These are phyloP conservation scores for Diphyllodes magnificus DNA, from an alignment of 2,113 vertebrate species.

Conservation along the genomic window DNA sequence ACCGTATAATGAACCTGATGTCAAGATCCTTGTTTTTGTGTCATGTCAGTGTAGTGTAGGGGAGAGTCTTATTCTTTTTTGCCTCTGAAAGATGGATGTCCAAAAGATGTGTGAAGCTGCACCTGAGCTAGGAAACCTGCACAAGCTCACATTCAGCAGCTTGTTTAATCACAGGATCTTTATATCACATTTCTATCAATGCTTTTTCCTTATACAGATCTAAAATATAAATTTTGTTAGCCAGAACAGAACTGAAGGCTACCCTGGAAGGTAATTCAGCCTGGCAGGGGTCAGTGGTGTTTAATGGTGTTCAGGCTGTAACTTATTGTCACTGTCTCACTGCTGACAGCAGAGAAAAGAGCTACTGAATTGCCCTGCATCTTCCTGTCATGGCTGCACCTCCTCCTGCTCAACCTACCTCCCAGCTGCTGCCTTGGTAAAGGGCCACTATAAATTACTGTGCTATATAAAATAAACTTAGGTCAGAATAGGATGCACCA, in stretches of 20 bases:
- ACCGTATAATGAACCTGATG: accelerated
- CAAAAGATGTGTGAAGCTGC: not conserved
- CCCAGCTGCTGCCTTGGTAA: not conserved
- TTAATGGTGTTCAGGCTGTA: not conserved
- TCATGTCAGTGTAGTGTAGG: not conserved
- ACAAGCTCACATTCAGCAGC: not conserved
- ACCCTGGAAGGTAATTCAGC: not conserved
- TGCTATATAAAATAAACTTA: not conserved
- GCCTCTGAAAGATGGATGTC: not conserved
- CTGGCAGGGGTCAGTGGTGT: not conserved
- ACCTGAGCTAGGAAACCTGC: not conserved
- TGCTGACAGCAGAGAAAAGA: not conserved
- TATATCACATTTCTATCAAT: not conserved
- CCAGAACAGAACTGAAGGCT: not conserved
- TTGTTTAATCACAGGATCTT: not conserved
- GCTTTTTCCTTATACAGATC: not conserved
- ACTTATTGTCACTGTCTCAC: not conserved
- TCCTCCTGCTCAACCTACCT: not conserved
- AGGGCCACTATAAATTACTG: not conserved
- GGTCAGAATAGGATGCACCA: not conserved
- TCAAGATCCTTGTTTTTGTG: not conserved
- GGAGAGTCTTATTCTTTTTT: not conserved
- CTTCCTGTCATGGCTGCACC: not conserved
- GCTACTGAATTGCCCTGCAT: not conserved
- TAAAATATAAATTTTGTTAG: not conserved